phyloP scores from a whole-genome alignment of 2,113 vertebrate species.

The Microcebus griseorufus region DNA sequence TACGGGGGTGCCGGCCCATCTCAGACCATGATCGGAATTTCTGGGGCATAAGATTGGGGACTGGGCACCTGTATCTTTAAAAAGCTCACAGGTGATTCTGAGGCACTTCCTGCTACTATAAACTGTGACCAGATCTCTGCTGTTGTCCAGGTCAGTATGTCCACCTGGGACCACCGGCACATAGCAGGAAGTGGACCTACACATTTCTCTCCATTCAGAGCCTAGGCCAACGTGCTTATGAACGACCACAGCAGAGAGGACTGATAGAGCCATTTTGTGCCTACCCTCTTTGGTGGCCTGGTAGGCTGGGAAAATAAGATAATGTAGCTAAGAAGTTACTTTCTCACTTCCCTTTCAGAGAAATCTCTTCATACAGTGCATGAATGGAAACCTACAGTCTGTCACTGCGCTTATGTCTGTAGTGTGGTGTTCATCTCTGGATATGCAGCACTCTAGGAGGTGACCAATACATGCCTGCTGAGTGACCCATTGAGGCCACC shows the following conservation, averaged over 20 bases:
- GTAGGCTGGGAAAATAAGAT: neutral
- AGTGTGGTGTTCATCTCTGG: neutral
- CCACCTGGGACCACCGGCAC: neutral
- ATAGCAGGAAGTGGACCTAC: neutral
- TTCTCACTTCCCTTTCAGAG: neutral
- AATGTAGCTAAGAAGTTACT: neutral
- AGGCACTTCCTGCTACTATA: neutral
- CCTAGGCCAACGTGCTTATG: neutral
- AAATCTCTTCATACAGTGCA: neutral
- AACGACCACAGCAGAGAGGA: neutral
- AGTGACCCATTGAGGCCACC: too few species aligned
- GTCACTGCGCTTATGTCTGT: neutral
- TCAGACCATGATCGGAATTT: neutral
- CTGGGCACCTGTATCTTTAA: neutral
- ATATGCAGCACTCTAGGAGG: accelerated
- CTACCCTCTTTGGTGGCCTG: neutral
- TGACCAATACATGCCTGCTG: neutral
- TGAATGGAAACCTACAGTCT: neutral
- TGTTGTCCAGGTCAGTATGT: neutral
- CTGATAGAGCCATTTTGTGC: neutral
- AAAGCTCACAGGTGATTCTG: neutral
- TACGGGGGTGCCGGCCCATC: neutral
- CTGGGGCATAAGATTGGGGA: neutral
- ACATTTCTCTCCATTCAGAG: neutral
- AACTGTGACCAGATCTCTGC: neutral